Base-by-base conservation (phyloP, 1,140 invertebrate species). In the Zaprionus tsacasi region DNA sequence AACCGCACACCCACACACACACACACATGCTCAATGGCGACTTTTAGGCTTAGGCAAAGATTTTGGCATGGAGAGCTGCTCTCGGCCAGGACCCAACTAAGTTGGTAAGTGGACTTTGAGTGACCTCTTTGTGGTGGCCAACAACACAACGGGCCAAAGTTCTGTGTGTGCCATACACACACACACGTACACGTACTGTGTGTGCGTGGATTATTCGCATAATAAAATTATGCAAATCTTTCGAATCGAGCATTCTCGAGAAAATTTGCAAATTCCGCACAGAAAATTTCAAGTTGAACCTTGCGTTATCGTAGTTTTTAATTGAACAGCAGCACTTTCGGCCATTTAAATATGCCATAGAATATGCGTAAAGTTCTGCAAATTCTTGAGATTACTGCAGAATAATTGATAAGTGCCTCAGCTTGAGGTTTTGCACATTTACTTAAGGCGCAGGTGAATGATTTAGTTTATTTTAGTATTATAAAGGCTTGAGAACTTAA, bases 191-290 rank as follows among this genome's bases (percentile, higher is more conserved):
- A 6, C 27, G 6, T 27, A 1, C 25, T 2, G 5, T 35, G 30
- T 45, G 15, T 45, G 27, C 11, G 43, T 11, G 56, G 58, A 63
- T 59, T 63, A 71, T 72, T 75, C 60, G 63, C 73, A 89, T 85
- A 88, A 88, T 83, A 83, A 81, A 88, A 88, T 89, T 88, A 88
- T 88, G 85, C 85, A 88, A 88, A 88, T 83, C 83, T 73, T 35
- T 35, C 1, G 27, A 30, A 30, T 30, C 27, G 27, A 30, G 27
- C 27, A 30, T 30, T 30, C 33, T 55, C 33, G 75, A 55, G 10
- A 10, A 45, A 45, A 8, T 40, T 40, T 7, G 2, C 27, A 57
- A 45, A 45, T 45, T 45, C 40, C 40, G 6, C 40, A 45, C n/a
- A 43, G n/a, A 43, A 8, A 43, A 8, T 43, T 43, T 8, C 7